Percentiles rank a stretch among this genome's conserved stretches.
Conservation (phyloP, 2,797 vertebrate genomes). For the Australoheros facetus region DNA sequence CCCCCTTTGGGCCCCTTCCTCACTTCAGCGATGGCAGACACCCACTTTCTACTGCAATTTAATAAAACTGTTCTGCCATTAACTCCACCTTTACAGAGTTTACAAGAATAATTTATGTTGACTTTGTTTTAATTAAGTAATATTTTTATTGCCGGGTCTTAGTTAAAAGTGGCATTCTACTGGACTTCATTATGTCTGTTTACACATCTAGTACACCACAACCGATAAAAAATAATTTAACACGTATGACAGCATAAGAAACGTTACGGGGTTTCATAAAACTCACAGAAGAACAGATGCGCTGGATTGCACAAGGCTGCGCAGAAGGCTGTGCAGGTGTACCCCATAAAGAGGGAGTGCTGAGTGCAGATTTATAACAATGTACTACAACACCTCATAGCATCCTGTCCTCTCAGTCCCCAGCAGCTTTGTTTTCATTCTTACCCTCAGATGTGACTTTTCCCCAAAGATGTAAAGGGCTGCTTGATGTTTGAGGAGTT, state of each 20-base stretch:
- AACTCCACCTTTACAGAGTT: not conserved
- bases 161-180: not conserved
- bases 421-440: not conserved
- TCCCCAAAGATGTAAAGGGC: slow-evolving; percentile 96
- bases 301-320: not conserved
- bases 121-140: not conserved
- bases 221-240: not conserved
- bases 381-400: not conserved
- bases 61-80: too few species aligned
- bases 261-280: not conserved
- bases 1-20: too few species aligned
- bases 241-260: not conserved
- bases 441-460: slow-evolving; percentile 97
- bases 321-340: not conserved
- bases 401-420: not conserved
- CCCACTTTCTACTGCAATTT: too few species aligned
- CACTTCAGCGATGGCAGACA: too few species aligned
- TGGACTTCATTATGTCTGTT: not conserved
- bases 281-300: not conserved
- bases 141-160: not conserved
- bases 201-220: not conserved
- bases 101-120: not conserved
- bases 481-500: slow-evolving; percentile 92
- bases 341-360: not conserved
- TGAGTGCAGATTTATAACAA: not conserved